These are phyloP conservation scores for Elgaria multicarinata DNA, from an alignment of 2,113 vertebrate species.

Conservation along the genomic window DNA sequence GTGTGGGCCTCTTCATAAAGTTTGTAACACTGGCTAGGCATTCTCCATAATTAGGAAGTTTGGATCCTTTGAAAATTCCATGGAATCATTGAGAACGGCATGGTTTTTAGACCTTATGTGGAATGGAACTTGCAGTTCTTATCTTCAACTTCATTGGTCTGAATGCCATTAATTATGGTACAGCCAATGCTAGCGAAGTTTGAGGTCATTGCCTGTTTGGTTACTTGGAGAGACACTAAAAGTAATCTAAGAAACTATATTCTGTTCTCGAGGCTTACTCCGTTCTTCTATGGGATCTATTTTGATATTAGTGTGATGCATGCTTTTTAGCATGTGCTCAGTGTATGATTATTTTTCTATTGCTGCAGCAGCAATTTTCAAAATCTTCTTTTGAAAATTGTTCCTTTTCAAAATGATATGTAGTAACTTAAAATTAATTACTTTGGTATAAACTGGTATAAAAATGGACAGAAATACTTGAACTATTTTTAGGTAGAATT, in stretches of 20 bases:
- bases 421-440: conserved; percentile 50
- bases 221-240: not conserved
- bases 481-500: conserved; percentile 43
- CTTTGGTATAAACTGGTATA: conserved; percentile 33
- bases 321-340: conserved; percentile 51
- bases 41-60: not conserved
- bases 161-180: not conserved
- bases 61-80: not conserved
- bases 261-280: conserved; percentile 37
- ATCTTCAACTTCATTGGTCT: not conserved
- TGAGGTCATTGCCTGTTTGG: not conserved
- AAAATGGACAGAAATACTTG: conserved; percentile 39
- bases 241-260: not conserved
- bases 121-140: not conserved
- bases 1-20: not conserved
- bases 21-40: too few species aligned
- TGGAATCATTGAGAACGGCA: not conserved
- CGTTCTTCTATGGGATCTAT: conserved; percentile 46
- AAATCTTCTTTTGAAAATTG: too few species aligned
- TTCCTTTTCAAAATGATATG: conserved; percentile 31
- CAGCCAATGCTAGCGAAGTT: not conserved
- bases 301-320: conserved; percentile 50
- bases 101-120: not conserved
- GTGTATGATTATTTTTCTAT: conserved; percentile 52
- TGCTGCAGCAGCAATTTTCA: conserved; percentile 48